phyloP scores from a whole-genome alignment of 2,888 invertebrate species.

The Endotricha flammealis region DNA sequence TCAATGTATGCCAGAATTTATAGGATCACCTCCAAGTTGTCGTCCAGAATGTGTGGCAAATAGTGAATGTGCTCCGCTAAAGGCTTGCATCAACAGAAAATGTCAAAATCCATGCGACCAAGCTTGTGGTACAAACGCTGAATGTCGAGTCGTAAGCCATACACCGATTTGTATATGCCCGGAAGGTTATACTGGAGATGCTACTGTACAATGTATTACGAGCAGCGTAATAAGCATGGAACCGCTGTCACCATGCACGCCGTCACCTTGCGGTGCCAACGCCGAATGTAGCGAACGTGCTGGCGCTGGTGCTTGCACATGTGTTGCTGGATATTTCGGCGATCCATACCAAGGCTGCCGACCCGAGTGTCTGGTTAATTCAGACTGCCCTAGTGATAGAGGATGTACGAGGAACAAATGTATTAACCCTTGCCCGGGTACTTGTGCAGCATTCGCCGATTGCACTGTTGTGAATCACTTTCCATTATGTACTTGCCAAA shows the following conservation, averaged over 20 bases:
- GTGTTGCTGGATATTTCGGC: slow-evolving; percentile 84
- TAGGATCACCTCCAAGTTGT: slow-evolving; percentile 84
- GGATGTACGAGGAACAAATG: slow-evolving; percentile 87
- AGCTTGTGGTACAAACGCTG: slow-evolving; percentile 85
- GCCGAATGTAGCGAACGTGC: slow-evolving; percentile 80
- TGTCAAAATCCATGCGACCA: slow-evolving; percentile 86
- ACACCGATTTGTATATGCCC: slow-evolving; percentile 85
- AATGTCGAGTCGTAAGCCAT: slow-evolving; percentile 87
- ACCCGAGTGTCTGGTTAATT: slow-evolving; percentile 85
- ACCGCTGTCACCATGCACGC: slow-evolving; percentile 75
- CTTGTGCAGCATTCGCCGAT: slow-evolving; percentile 85
- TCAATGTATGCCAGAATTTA: slow-evolving; percentile 82
- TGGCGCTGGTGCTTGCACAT: slow-evolving; percentile 82
- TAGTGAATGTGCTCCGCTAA: slow-evolving; percentile 82
- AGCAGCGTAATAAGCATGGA: slow-evolving; percentile 33
- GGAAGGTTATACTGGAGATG: slow-evolving; percentile 84
- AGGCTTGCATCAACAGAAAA: slow-evolving; percentile 86
- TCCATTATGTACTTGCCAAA: slow-evolving; percentile 82
- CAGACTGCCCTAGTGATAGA: slow-evolving; percentile 83
- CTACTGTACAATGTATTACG: slow-evolving; percentile 80
- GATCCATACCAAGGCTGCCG: slow-evolving; percentile 89
- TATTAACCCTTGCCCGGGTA: slow-evolving; percentile 86
- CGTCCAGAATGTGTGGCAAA: slow-evolving; percentile 86
- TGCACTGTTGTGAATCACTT: slow-evolving; percentile 86
- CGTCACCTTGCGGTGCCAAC: slow-evolving; percentile 81